Base-by-base conservation (phyloP, 2,113 vertebrate species). In the Chloroceryle aenea region DNA sequence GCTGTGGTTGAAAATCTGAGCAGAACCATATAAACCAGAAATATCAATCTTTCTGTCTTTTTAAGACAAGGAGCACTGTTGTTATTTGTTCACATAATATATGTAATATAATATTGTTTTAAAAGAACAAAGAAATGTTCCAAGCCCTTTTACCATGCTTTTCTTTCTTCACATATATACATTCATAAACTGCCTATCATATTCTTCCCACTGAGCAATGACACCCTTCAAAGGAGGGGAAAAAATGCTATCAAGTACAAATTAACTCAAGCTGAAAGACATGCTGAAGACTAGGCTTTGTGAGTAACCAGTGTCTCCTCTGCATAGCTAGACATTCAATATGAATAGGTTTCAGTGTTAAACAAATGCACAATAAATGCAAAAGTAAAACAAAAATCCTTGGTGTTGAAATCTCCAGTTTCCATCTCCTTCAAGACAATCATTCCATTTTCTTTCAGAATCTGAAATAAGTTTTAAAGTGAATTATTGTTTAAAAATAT, bases 1-100 rank as follows among this genome's bases (percentile, higher is more conserved):
- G 3, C 4, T 85, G 25, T 3, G 4, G 9, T 80, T 90, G 63
- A 80, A 83, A 95, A 43, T 55, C 59, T 66, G 32, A 89, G 27
- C n/a, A 83, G 43, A 82, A 82, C 2, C 5, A 63, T 8, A 78
- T 27, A 67, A 67, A 63, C 53, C 45, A 89, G 62, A 29, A 96
- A 96, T 93, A 97, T 96, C 78, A 90, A 77, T 88, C 89, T 91
- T 93, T 75, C n/a, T 67, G 10, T n/a, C 42, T 40, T 96, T 94
- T 87, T 85, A 68, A 64, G 47, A 52, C 32, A 90, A 94, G 71
- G 4, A 80, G 2, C 23, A 36, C 48, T 78, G 23, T 53, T 84
- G 20, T 55, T 92, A 30, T 74, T 96, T 95, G 29, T 67, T 79
- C 76, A 68, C 27, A 85, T 90, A 74, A 89, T 90, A 91, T 83